Conservation (phyloP, 2,113 vertebrate genomes). For the Eleginops maclovinus region DNA sequence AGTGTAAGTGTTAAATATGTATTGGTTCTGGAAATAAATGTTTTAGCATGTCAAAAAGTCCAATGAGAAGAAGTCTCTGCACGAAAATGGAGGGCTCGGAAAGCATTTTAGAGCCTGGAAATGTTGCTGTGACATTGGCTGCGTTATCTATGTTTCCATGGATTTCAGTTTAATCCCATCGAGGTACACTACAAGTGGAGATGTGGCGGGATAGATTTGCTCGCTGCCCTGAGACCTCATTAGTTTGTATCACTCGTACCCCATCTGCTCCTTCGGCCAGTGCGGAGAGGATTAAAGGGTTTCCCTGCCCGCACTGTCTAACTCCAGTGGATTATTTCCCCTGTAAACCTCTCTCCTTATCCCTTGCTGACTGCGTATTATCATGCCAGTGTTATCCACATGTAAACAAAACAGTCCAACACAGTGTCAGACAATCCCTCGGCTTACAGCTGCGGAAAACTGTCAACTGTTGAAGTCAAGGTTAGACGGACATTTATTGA, state of each 20-base stretch:
- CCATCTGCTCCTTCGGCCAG: conserved; percentile 47
- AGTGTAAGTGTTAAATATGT: too few species aligned
- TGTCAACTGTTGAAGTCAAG: neutral
- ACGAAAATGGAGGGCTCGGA: neutral
- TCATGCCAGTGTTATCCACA: conserved; percentile 17
- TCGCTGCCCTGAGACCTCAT: conserved; percentile 32
- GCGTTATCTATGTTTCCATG: conserved; percentile 3
- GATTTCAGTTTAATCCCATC: conserved; percentile 10
- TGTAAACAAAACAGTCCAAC: neutral
- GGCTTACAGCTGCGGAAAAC: neutral
- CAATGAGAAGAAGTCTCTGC: neutral
- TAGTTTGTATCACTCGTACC: conserved; percentile 25
- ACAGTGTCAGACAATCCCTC: neutral
- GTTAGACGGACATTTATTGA: neutral
- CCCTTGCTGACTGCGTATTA: conserved; percentile 14
- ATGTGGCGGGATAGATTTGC: conserved; percentile 4
- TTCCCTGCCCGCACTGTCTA: conserved; percentile 19
- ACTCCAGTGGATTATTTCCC: conserved; percentile 53
- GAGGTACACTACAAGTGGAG: neutral
- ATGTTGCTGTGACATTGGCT: too few species aligned
- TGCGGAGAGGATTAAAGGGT: conserved; percentile 47
- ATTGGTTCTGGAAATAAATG: too few species aligned
- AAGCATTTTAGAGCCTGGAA: neutral
- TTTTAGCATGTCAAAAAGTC: too few species aligned
- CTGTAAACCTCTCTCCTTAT: conserved; percentile 30